Percentiles rank a stretch among this genome's conserved stretches.
These are phyloP conservation scores for Alauda arvensis DNA, from an alignment of 2,797 vertebrate species.

Conservation along the genomic window DNA sequence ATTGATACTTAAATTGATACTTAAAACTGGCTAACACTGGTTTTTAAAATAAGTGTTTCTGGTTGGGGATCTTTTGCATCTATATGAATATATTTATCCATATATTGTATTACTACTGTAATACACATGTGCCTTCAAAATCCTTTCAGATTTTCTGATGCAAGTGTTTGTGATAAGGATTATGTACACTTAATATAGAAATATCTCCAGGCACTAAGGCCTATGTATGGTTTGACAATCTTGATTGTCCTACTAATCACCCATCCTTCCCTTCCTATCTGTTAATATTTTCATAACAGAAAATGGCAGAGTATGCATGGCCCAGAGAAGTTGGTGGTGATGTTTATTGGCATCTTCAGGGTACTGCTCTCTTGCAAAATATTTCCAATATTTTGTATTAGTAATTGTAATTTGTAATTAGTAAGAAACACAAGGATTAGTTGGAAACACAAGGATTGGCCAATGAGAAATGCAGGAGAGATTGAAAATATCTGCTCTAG, in stretches of 20 bases:
- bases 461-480: neutral
- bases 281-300: neutral
- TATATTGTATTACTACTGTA: neutral
- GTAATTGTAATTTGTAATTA: neutral
- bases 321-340: neutral
- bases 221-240: neutral
- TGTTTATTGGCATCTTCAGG: neutral
- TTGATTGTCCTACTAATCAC: neutral
- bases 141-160: neutral
- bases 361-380: neutral
- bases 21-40: neutral
- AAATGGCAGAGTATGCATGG: neutral
- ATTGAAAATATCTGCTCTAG: neutral
- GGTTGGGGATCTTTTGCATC: neutral
- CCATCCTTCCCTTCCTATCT: neutral
- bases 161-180: neutral
- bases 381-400: neutral
- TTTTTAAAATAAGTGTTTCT: neutral
- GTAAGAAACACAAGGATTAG: neutral
- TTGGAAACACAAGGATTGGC: neutral
- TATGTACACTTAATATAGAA: neutral
- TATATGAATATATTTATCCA: neutral
- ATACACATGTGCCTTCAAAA: neutral
- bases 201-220: neutral
- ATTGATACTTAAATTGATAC: neutral